Conservation (phyloP, 2,888 invertebrate genomes). For the Leptura quadrifasciata region DNA sequence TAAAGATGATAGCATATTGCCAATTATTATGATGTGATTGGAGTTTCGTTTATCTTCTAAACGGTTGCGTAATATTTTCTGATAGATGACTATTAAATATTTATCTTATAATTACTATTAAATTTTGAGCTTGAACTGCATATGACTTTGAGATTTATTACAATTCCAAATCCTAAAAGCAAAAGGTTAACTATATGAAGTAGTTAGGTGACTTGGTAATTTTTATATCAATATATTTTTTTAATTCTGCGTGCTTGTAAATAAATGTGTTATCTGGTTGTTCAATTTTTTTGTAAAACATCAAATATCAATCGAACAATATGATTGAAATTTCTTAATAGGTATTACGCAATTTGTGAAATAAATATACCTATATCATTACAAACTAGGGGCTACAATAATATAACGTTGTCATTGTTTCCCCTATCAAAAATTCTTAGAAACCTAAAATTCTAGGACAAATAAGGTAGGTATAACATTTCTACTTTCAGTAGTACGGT, state of each 20-base stretch:
- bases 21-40: background rate
- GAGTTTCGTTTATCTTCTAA: background rate
- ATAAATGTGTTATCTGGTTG: no score
- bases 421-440: no score
- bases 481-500: no score
- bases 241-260: background rate
- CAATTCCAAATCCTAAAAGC: background rate
- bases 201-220: background rate
- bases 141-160: background rate
- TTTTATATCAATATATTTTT: background rate
- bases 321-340: no score
- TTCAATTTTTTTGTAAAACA: no score
- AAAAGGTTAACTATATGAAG: background rate
- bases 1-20: slow-evolving; percentile 3
- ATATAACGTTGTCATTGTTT: no score
- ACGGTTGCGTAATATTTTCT: background rate
- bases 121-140: background rate
- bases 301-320: no score
- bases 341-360: no score
- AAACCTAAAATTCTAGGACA: no score
- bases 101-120: slow-evolving; percentile 5
- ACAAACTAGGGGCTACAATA: no score
- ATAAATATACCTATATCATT: no score
- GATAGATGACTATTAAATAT: background rate
- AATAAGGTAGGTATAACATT: no score